Evolutionary conservation across 2,888 invertebrate species (phyloP).

Genomic region (Bembecia ichneumoniformis): DNA sequence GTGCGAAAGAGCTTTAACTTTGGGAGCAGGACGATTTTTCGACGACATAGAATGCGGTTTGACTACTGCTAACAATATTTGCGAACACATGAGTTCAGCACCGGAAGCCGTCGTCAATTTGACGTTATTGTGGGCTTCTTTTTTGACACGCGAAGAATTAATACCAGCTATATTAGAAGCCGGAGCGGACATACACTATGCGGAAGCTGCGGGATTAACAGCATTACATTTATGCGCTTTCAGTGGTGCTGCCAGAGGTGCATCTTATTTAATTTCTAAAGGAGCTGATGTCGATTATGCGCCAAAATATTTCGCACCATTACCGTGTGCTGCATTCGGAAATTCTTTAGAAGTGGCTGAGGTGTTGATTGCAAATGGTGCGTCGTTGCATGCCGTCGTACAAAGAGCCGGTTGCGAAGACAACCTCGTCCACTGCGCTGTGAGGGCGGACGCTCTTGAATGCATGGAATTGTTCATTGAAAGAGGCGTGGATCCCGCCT

Average conservation of each 20-base stretch:
- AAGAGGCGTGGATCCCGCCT: constrained; percentile 82
- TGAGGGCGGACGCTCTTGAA: constrained; percentile 83
- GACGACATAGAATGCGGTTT: constrained; percentile 83
- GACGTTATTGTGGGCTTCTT: constrained; percentile 80
- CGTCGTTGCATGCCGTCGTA: constrained; percentile 78
- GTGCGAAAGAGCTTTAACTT: constrained; percentile 77
- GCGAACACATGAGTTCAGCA: constrained; percentile 71
- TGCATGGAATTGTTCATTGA: constrained; percentile 83
- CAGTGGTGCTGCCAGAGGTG: constrained; percentile 80
- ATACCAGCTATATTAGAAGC: constrained; percentile 75
- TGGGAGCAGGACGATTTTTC: constrained; percentile 77
- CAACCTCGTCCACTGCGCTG: constrained; percentile 87
- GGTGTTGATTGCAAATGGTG: constrained; percentile 79
- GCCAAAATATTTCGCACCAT: constrained; percentile 81
- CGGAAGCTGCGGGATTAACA: constrained; percentile 81
- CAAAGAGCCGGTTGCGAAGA: constrained; percentile 79
- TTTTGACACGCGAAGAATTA: constrained; percentile 79
- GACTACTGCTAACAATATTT: constrained; percentile 73
- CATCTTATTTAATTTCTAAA: constrained; percentile 76
- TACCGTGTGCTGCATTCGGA: constrained; percentile 92
- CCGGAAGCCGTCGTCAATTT: constrained; percentile 80
- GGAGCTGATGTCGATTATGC: constrained; percentile 80
- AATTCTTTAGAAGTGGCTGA: constrained; percentile 85
- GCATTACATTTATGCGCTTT: constrained; percentile 84
- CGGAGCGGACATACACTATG: constrained; percentile 79